Percentiles rank a stretch among this genome's conserved stretches.
These are phyloP conservation scores for Synanthedon andrenaeformis DNA, from an alignment of 2,888 invertebrate genomes.

Conservation along the genomic window DNA sequence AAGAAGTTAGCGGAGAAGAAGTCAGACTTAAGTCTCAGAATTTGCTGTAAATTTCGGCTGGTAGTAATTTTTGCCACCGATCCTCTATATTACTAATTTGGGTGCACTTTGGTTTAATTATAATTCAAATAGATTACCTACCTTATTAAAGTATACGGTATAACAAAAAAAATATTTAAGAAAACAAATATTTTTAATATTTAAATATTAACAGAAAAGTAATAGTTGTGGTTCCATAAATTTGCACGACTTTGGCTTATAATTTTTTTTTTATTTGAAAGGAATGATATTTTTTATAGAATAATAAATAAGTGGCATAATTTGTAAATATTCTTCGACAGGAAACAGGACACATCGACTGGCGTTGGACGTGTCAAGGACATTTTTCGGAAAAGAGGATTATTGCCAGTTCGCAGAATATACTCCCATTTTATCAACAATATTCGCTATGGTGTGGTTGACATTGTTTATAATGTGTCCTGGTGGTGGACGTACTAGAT, in stretches of 20 bases:
- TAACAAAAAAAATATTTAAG: too few relatives aligned
- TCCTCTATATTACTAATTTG: too few relatives aligned
- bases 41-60: too few relatives aligned
- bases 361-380: conserved; percentile 34
- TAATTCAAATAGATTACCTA: too few relatives aligned
- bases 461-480: conserved; percentile 59
- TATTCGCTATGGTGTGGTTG: conserved; percentile 48
- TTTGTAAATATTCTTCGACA: conserved; percentile 9
- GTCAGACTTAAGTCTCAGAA: too few relatives aligned
- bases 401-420: conserved; percentile 53
- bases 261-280: background rate
- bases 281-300: background rate
- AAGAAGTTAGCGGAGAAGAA: too few relatives aligned
- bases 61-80: too few relatives aligned
- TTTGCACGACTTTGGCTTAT: background rate
- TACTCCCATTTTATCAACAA: conserved; percentile 52
- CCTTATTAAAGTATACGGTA: too few relatives aligned
- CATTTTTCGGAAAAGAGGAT: conserved; percentile 34
- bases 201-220: background rate
- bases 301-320: background rate
- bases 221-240: too few relatives aligned
- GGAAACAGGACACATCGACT: conserved; percentile 38
- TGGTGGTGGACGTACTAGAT: conserved; percentile 41
- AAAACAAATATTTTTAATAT: too few relatives aligned
- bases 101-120: too few relatives aligned